A percentile compares a stretch with the other conserved stretches of the same genome.
Evolutionary conservation across 2,113 vertebrate genomes (phyloP).

Genomic region (Vireo altiloquus): DNA sequence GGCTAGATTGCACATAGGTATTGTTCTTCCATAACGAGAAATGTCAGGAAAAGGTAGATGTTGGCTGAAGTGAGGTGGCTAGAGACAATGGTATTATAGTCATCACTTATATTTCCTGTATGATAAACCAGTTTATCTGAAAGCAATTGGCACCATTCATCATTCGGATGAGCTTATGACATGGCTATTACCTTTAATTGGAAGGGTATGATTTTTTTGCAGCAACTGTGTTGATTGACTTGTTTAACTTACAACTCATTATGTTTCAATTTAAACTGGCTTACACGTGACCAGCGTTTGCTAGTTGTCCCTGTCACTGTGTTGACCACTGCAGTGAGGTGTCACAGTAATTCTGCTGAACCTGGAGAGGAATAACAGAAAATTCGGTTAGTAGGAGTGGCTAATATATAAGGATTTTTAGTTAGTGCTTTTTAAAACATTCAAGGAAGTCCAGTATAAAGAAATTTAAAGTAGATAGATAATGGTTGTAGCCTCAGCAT

Average conservation of each 20-base stretch:
- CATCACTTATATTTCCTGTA: neutral
- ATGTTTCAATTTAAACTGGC: neutral
- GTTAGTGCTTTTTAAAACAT: neutral
- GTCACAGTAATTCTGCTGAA: neutral
- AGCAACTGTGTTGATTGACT: neutral
- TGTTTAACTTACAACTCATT: neutral
- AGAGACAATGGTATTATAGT: neutral
- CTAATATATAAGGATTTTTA: neutral
- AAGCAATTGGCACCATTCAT: neutral
- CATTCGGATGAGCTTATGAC: neutral
- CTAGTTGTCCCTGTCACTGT: neutral
- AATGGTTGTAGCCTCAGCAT: neutral
- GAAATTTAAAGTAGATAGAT: neutral
- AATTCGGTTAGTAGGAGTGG: neutral
- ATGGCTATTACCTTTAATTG: neutral
- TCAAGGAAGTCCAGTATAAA: neutral
- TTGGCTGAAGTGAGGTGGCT: neutral
- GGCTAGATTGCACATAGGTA: neutral
- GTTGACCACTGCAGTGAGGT: neutral
- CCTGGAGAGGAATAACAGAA: neutral
- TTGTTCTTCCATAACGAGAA: neutral
- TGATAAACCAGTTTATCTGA: conserved; percentile 19
- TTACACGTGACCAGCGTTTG: neutral
- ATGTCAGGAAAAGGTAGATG: neutral
- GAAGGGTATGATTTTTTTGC: neutral